Percentiles rank a stretch among this genome's conserved stretches.
Conservation (phyloP, 2,888 invertebrate species). For the Lasioglossum pauxillum region DNA sequence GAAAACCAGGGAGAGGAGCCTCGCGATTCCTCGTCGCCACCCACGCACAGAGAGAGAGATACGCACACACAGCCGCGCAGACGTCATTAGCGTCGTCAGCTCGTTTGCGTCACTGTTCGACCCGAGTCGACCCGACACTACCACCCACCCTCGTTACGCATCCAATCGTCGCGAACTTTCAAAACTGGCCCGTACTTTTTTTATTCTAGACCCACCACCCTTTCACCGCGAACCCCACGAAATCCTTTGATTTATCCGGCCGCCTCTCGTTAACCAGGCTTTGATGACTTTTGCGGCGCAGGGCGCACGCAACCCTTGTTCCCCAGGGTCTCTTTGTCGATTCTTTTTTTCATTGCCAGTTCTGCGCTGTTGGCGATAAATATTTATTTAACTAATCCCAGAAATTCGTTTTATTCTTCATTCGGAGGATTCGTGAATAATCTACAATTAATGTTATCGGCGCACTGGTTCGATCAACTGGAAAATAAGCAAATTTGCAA, state of each 20-base stretch:
- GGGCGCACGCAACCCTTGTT: neutral
- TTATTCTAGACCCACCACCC: neutral
- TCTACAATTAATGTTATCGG: no score
- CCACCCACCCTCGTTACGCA: conserved; percentile 12
- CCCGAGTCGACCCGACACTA: neutral
- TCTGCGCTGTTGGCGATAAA: neutral
- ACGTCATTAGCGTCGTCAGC: conserved; percentile 64
- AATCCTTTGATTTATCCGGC: conserved; percentile 26
- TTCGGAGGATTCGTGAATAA: no score
- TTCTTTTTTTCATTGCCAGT: neutral
- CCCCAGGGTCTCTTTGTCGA: neutral
- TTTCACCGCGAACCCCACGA: neutral
- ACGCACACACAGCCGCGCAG: neutral
- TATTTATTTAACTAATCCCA: neutral
- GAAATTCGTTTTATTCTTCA: no score
- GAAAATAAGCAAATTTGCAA: no score
- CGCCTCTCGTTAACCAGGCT: neutral
- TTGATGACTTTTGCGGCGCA: conserved; percentile 5
- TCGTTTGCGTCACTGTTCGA: conserved; percentile 55
- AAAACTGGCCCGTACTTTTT: conserved; percentile 16
- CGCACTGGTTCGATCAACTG: no score
- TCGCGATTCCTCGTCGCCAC: conserved; percentile 11
- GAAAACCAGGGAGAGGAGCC: conserved; percentile 23
- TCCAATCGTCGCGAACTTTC: conserved; percentile 38
- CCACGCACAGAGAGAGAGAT: neutral